Percentiles rank a stretch among this genome's conserved stretches.
Conservation (phyloP, 2,888 invertebrate genomes). For the Drosophila atripex region DNA sequence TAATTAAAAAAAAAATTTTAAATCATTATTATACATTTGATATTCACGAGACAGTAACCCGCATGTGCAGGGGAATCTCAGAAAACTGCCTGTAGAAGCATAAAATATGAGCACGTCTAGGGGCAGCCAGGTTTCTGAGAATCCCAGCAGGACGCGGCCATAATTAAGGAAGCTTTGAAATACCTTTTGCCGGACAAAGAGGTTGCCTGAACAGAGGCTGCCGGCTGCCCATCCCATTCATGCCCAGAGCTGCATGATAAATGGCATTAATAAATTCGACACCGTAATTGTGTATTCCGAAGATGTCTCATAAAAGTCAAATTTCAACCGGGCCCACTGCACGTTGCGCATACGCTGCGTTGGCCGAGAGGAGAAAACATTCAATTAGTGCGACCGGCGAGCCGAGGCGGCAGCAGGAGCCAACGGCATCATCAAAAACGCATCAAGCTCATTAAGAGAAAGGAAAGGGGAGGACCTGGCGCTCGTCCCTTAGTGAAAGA, state of each 20-base stretch:
- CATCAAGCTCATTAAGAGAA: slow-evolving; percentile 70
- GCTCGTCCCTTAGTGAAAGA: not conserved
- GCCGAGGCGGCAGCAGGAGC: slow-evolving; percentile 15
- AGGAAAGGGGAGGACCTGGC: slow-evolving; percentile 18
- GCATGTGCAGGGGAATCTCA: no score
- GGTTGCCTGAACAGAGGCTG: slow-evolving; percentile 1
- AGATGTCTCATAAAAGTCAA: slow-evolving; percentile 39
- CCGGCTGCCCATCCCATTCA: no score
- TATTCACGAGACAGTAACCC: not conserved
- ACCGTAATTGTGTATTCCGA: slow-evolving; percentile 58
- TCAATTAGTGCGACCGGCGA: slow-evolving; percentile 60
- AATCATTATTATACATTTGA: not conserved
- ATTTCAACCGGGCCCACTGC: slow-evolving; percentile 48
- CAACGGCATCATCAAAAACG: slow-evolving; percentile 78
- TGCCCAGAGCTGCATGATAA: slow-evolving; percentile 55
- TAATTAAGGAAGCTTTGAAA: slow-evolving; percentile 66
- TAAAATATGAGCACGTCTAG: slow-evolving; percentile 58
- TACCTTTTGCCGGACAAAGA: slow-evolving; percentile 28
- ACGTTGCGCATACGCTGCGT: slow-evolving; percentile 74
- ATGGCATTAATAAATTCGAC: slow-evolving; percentile 73
- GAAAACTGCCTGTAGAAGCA: slow-evolving; percentile 32
- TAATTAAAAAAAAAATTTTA: not conserved
- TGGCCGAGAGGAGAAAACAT: slow-evolving; percentile 46
- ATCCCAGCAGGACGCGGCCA: slow-evolving; percentile 43
- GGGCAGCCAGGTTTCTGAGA: slow-evolving; percentile 10